Evolutionary conservation across 2,113 vertebrate genomes (phyloP).

Genomic region (Deroptyus accipitrinus): DNA sequence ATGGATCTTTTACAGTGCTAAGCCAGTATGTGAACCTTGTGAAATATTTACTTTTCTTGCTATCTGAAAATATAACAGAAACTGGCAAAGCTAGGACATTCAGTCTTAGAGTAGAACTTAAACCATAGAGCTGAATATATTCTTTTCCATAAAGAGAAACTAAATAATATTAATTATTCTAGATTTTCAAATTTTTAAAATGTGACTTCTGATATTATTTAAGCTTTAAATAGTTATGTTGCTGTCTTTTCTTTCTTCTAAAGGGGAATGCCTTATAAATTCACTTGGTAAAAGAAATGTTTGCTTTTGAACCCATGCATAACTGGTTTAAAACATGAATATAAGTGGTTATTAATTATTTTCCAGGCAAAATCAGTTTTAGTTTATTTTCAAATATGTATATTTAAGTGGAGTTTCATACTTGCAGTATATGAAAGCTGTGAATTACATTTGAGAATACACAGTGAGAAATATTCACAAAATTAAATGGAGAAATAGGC

Average conservation of each 20-base stretch:
- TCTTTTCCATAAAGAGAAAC: neutral
- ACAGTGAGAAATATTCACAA: neutral
- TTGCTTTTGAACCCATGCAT: neutral
- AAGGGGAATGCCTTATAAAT: neutral
- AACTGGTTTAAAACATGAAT: neutral
- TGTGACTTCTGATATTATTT: neutral
- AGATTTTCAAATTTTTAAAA: neutral
- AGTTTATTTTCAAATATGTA: neutral
- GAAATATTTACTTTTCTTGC: neutral
- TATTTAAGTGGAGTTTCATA: neutral
- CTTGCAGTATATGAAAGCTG: neutral
- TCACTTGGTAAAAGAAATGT: neutral
- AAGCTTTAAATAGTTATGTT: neutral
- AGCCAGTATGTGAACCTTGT: neutral
- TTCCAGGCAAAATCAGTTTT: neutral
- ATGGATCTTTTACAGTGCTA: neutral
- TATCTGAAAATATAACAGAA: slow-evolving; percentile 3
- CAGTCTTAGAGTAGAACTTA: neutral
- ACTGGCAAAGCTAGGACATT: slow-evolving; percentile 32
- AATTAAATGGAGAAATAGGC: neutral
- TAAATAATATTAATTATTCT: neutral
- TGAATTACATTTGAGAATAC: neutral
- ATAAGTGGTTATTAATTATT: neutral
- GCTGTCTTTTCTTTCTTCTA: neutral
- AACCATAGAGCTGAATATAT: neutral